Percentiles rank a stretch among this genome's conserved stretches.
Evolutionary conservation across 2,113 vertebrate genomes (phyloP).

Genomic region (Azemiops feae): DNA sequence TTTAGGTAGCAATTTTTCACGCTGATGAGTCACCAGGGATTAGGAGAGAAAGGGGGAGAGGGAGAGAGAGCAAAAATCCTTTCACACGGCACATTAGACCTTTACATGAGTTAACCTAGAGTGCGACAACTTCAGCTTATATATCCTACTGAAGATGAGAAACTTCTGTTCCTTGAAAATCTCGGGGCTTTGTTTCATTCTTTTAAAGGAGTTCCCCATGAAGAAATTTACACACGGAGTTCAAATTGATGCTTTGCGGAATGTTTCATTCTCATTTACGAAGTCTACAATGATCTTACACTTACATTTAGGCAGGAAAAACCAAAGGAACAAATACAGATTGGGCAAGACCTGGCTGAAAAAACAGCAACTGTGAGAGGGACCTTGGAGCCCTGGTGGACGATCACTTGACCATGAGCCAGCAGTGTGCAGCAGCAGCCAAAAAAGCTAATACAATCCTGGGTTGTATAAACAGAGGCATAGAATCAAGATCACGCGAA

Average conservation of each 20-base stretch:
- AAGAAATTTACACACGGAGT: too few species aligned
- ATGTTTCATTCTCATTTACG: neutral
- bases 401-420: too few species aligned
- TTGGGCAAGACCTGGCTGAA: too few species aligned
- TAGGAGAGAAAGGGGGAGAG: neutral
- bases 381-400: too few species aligned
- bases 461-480: too few species aligned
- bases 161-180: neutral
- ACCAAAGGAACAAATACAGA: too few species aligned
- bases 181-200: neutral
- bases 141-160: neutral
- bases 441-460: too few species aligned
- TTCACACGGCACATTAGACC: neutral
- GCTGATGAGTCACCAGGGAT: constrained; percentile 18
- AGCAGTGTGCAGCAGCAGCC: too few species aligned
- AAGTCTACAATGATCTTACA: neutral
- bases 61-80: neutral
- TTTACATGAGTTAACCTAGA: neutral
- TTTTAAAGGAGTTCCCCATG: neutral
- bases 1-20: constrained; percentile 40
- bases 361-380: too few species aligned
- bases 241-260: neutral
- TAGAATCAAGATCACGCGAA: too few species aligned
- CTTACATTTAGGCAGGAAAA: too few species aligned
- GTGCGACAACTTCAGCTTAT: neutral